These are phyloP conservation scores for Nematopogon swammerdamellus DNA, from an alignment of 2,888 invertebrate genomes.

Conservation along the genomic window DNA sequence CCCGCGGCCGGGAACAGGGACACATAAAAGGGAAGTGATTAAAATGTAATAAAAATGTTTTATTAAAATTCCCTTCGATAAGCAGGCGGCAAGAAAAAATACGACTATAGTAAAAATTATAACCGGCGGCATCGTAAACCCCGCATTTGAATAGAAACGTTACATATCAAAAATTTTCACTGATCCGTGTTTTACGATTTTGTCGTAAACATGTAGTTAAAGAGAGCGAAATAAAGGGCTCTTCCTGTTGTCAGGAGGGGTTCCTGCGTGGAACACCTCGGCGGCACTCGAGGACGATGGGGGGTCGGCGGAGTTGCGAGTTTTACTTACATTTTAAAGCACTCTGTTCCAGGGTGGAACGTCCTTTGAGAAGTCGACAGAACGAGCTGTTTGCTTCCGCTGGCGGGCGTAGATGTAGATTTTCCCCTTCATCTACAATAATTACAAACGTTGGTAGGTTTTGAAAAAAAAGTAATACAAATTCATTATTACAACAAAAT, in stretches of 20 bases:
- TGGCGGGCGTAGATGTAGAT: no score
- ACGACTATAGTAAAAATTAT: conserved; percentile 50
- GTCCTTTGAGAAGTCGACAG: no score
- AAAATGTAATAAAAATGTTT: conserved; percentile 42
- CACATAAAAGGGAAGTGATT: conserved; percentile 46
- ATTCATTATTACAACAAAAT: no score
- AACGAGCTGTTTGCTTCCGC: no score
- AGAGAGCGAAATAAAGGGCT: conserved; percentile 37
- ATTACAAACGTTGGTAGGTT: no score
- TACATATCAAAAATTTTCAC: conserved; percentile 57
- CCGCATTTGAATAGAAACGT: conserved; percentile 53
- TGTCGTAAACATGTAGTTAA: conserved; percentile 53
- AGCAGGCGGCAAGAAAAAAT: conserved; percentile 40
- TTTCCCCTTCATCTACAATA: no score
- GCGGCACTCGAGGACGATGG: background rate
- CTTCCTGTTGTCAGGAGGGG: conserved; percentile 13
- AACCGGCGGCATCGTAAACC: conserved; percentile 47
- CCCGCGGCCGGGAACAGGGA: conserved; percentile 2
- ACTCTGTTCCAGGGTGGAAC: background rate
- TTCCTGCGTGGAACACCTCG: background rate
- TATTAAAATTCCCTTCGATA: conserved; percentile 39
- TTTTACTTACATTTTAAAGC: background rate
- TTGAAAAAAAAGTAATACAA: no score
- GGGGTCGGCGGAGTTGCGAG: background rate
- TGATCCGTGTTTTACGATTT: conserved; percentile 55